These are phyloP conservation scores for Dicranocentrus wangi DNA, from an alignment of 2,888 invertebrate species.

Conservation along the genomic window DNA sequence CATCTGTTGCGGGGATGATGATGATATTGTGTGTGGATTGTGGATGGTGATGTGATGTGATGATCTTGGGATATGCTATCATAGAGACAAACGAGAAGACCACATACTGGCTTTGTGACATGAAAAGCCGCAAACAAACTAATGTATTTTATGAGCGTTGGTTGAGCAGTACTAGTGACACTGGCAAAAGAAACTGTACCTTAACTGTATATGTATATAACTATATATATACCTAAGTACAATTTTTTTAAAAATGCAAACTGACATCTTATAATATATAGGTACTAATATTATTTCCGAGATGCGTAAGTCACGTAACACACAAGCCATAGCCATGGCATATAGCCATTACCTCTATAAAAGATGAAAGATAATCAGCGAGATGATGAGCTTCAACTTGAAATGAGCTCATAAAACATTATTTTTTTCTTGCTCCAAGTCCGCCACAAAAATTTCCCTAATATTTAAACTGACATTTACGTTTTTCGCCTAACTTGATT, in stretches of 20 bases:
- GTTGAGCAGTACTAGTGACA: slow-evolving; percentile 29
- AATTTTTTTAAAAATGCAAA: too few relatives aligned
- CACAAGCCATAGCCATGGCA: too few relatives aligned
- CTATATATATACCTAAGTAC: not conserved
- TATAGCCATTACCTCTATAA: too few relatives aligned
- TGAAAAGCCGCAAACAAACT: slow-evolving; percentile 53
- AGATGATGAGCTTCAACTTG: slow-evolving; percentile 47
- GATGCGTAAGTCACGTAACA: too few relatives aligned
- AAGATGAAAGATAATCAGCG: slow-evolving; percentile 52
- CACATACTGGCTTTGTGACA: slow-evolving; percentile 56
- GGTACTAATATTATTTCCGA: too few relatives aligned
- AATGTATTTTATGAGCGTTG: slow-evolving; percentile 49
- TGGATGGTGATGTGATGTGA: too few relatives aligned
- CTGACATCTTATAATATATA: too few relatives aligned
- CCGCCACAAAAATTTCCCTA: slow-evolving; percentile 30
- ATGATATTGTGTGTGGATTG: slow-evolving; percentile 12
- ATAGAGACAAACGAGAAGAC: slow-evolving; percentile 55
- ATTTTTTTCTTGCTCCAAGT: slow-evolving; percentile 21
- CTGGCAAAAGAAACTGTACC: too few relatives aligned
- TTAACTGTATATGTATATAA: not conserved
- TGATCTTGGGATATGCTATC: slow-evolving; percentile 30
- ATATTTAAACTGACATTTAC: slow-evolving; percentile 59
- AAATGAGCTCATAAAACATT: slow-evolving; percentile 50
- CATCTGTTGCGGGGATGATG: slow-evolving; percentile 34
- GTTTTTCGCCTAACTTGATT: slow-evolving; percentile 11